Evolutionary conservation across 2,888 invertebrate genomes (phyloP).

Genomic region (Pseudococcus longispinus): DNA sequence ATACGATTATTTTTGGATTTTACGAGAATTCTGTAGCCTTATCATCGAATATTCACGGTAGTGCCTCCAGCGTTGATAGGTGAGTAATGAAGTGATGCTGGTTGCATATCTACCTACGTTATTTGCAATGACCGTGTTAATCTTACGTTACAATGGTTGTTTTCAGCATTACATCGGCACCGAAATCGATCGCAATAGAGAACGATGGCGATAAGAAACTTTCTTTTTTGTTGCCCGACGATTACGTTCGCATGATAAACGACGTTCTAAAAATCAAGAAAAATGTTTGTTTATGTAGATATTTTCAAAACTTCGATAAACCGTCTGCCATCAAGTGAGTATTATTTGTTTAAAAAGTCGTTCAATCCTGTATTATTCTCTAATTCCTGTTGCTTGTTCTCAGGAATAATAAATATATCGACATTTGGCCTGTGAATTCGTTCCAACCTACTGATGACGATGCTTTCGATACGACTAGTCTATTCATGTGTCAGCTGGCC

Average conservation of each 20-base stretch:
- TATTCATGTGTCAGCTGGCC: conserved; percentile 96
- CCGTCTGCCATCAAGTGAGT: conserved; percentile 66
- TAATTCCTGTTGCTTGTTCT: not conserved
- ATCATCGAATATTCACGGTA: not conserved
- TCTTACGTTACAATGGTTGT: not conserved
- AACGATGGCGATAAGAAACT: conserved; percentile 65
- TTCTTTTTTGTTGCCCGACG: conserved; percentile 65
- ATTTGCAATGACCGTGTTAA: no score
- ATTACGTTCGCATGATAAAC: conserved; percentile 84
- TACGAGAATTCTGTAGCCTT: conserved; percentile 71
- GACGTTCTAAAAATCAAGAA: conserved; percentile 93
- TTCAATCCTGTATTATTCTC: not conserved
- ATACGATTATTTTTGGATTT: conserved; percentile 95
- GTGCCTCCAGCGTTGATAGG: conserved; percentile 55
- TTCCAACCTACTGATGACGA: conserved; percentile 78
- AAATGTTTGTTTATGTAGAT: conserved; percentile 90
- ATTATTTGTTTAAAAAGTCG: not conserved
- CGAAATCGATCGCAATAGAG: conserved; percentile 62
- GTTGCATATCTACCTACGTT: not conserved
- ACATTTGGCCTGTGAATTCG: conserved; percentile 97
- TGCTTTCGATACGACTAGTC: conserved; percentile 86
- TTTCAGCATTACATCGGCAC: not conserved
- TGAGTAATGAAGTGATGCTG: not conserved
- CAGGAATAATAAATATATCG: conserved; percentile 76
- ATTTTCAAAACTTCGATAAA: conserved; percentile 87